phyloP scores from a whole-genome alignment of 1,140 invertebrate species.

The Sipha flava region DNA sequence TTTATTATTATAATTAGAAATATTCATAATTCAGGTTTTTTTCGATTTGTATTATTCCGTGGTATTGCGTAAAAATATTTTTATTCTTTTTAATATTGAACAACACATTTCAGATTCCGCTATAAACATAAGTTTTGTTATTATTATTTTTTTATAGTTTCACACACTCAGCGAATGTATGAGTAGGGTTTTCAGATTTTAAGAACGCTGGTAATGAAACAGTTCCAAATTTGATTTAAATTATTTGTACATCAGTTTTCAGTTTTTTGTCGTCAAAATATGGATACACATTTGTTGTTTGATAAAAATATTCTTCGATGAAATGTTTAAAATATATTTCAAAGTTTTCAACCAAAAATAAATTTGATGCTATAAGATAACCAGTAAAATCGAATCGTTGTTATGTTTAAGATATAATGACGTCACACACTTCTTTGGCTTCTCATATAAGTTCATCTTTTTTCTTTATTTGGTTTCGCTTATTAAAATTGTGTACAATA shows the following conservation, averaged over 20 bases:
- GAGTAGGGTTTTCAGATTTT: slow-evolving; percentile 24
- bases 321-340: neutral
- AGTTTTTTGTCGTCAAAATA: neutral
- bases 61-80: slow-evolving; percentile 35
- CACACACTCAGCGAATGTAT: slow-evolving; percentile 35
- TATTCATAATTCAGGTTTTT: neutral
- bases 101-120: slow-evolving; percentile 36
- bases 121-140: slow-evolving; percentile 37
- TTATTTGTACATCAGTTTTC: neutral
- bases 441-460: neutral
- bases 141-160: slow-evolving; percentile 37
- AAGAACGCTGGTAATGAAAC: neutral
- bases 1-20: neutral
- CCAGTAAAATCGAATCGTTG: neutral
- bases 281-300: neutral
- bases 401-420: neutral
- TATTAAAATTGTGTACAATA: neutral
- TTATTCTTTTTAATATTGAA: slow-evolving; percentile 36
- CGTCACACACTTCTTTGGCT: neutral
- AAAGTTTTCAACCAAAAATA: neutral
- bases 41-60: slow-evolving; percentile 21
- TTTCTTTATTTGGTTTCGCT: neutral
- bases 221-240: neutral
- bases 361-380: neutral
- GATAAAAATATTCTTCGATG: neutral